These are phyloP conservation scores for Antennarius striatus DNA, from an alignment of 2,113 vertebrate genomes.

Conservation along the genomic window DNA sequence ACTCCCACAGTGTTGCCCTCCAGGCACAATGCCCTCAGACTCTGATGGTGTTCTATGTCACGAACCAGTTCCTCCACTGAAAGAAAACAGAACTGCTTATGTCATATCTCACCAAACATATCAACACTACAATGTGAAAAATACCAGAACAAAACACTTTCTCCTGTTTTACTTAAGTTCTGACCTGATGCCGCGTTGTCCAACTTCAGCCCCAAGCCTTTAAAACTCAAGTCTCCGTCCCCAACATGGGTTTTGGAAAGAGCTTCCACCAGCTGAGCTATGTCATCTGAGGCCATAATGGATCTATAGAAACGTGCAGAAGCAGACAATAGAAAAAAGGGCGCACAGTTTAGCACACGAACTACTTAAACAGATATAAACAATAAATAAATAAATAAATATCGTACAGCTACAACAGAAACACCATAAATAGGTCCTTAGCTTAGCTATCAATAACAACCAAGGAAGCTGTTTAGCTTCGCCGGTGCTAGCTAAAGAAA, in stretches of 20 bases:
- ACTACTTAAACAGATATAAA: background rate
- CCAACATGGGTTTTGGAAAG: conserved; percentile 91
- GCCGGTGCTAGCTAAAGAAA: conserved; percentile 35
- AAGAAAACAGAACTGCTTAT: conserved; percentile 5
- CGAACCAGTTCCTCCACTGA: conserved; percentile 85
- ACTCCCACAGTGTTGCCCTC: conserved; percentile 97
- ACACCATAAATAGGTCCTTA: background rate
- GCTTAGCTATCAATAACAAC: background rate
- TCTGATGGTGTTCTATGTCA: conserved; percentile 85
- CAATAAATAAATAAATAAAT: too few relatives aligned
- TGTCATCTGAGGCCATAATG: conserved; percentile 90
- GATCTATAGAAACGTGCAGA: conserved; percentile 16
- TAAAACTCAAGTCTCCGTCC: conserved; percentile 91
- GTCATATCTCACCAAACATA: too few relatives aligned
- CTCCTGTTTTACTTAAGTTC: background rate
- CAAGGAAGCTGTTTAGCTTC: conserved; percentile 35
- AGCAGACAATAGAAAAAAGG: background rate
- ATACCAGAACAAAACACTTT: background rate
- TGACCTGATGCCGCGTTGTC: conserved; percentile 89
- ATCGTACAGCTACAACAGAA: background rate
- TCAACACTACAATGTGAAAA: too few relatives aligned
- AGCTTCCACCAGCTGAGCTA: conserved; percentile 85
- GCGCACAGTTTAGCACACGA: background rate
- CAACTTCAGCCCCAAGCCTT: conserved; percentile 90
- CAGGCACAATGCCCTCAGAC: conserved; percentile 78